Base-by-base conservation (phyloP, 92 coral and sea anemone species). In the Siderastrea siderea region DNA sequence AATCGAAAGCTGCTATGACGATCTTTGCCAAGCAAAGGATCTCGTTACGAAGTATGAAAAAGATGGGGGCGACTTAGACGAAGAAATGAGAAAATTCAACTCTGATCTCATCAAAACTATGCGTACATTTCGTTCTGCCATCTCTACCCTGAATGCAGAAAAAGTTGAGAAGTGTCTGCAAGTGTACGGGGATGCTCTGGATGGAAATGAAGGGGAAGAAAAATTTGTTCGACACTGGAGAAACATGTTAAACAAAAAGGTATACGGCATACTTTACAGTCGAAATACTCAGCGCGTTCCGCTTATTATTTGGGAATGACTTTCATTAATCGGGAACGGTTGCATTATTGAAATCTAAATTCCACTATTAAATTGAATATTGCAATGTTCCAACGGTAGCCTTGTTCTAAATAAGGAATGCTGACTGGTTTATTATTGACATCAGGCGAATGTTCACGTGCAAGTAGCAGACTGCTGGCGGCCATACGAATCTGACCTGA, bases 1-100 rank as follows among this genome's bases (percentile, higher is more conserved):
- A 0, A 14, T 86, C 26, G 85, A 86, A 12, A 58, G 72, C 59
- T 53, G 90, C 62, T 86, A 16, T 51, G 90, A 86, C 54, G 90
- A 86, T 57, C 85, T 86, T 12, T 43, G 57, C 49, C 60, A 43
- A 1, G 55, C 77, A 9, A 44, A 74, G 50, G 38, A 17, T 14
- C 77, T 54, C 3, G 69, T 62, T 38, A 4, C 16, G 9, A 43
- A 1, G 7, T 86, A 77, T 66, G 8, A 3, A 1, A 17, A 4
- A 0, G 72, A 46, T 19, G 70, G 47, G 11, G 79, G 14, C 7
- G 38, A 77, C 6, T 57, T 45, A 19, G 58, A 51, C 43, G 60
- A 85, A 3, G 83, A 66, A 17, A 68, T 86, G 60, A 58, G 17
- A 64, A 4, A 66, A 1, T 71, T 86, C 47, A 17, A 12, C 61